Percentiles rank a stretch among this genome's conserved stretches.
These are phyloP conservation scores for Ctenodactylus gundi DNA, from an alignment of 2,113 vertebrate genomes.

Conservation along the genomic window DNA sequence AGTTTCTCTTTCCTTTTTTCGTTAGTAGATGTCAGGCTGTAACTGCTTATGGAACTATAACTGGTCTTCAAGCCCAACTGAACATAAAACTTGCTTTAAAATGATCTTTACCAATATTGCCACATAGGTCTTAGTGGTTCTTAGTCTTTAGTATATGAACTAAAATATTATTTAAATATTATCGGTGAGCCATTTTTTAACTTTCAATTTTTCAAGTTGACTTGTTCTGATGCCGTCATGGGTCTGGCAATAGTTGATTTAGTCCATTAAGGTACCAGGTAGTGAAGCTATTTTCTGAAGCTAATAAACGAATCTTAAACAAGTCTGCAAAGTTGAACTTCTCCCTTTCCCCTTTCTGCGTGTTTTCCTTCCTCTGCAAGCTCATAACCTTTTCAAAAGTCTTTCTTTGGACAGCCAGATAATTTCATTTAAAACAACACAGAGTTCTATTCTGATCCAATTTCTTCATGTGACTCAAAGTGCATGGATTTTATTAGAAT, in stretches of 20 bases:
- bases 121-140: neutral
- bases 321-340: neutral
- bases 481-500: conserved; percentile 1
- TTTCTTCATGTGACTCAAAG: neutral
- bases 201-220: neutral
- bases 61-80: neutral
- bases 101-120: neutral
- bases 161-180: neutral
- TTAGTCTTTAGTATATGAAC: neutral
- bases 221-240: neutral
- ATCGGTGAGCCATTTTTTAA: neutral
- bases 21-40: neutral
- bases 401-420: neutral
- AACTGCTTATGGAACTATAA: neutral
- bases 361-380: conserved; percentile 11
- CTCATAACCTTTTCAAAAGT: conserved; percentile 12
- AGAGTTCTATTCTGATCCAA: conserved; percentile 2
- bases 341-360: neutral
- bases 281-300: neutral
- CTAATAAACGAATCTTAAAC: neutral
- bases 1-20: neutral
- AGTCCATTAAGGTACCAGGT: conserved; percentile 6
- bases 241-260: neutral
- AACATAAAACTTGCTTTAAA: neutral
- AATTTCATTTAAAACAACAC: conserved; percentile 38